Evolutionary conservation across 1,140 invertebrate species (phyloP).

Genomic region (Pseudomyrmex cubaensis): DNA sequence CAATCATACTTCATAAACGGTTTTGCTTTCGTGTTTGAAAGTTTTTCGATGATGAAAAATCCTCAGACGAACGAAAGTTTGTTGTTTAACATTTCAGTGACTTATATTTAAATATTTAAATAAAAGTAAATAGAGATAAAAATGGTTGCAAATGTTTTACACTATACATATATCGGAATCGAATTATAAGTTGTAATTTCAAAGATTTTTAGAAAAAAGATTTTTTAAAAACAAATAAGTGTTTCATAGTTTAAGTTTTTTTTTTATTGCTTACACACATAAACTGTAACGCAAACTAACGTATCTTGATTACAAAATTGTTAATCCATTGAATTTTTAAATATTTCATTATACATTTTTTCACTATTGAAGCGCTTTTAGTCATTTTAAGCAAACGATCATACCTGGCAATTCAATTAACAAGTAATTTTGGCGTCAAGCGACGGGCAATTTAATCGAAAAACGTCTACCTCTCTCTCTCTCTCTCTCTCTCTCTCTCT

Average conservation of each 20-base stretch:
- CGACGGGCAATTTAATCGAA: conserved; percentile 43
- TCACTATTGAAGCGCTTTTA: background rate
- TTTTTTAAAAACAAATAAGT: too few species aligned
- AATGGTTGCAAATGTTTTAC: background rate
- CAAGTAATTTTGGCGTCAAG: conserved; percentile 25
- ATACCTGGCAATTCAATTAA: conserved; percentile 35
- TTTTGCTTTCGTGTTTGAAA: conserved; percentile 34
- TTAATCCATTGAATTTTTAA: background rate
- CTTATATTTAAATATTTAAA: too few species aligned
- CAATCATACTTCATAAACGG: background rate
- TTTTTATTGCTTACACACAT: background rate
- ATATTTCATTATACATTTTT: background rate
- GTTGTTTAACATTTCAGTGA: conserved; percentile 15
- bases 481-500: conserved; percentile 26
- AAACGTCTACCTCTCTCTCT: conserved; percentile 24
- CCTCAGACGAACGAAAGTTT: background rate
- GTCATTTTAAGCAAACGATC: background rate
- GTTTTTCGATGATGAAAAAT: conserved; percentile 21
- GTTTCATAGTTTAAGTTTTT: background rate
- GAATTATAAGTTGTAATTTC: background rate
- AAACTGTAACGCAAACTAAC: background rate
- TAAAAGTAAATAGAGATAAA: background rate
- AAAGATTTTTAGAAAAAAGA: too few species aligned
- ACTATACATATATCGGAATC: too few species aligned
- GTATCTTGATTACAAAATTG: conserved; percentile 16